These are phyloP conservation scores for Aricia agestis DNA, from an alignment of 1,140 invertebrate species.

Conservation along the genomic window DNA sequence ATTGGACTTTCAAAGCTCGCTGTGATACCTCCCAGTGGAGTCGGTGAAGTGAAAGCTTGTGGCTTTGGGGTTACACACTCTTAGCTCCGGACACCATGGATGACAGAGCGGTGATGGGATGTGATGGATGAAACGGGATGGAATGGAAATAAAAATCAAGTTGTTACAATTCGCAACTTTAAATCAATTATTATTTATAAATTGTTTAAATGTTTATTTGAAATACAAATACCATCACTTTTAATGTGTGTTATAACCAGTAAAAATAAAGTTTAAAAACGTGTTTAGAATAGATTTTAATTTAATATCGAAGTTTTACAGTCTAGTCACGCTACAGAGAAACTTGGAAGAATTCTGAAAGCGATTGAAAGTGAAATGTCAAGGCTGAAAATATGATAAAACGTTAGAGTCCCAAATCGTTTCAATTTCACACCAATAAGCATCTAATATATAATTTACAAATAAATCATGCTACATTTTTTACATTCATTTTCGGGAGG, in stretches of 20 bases:
- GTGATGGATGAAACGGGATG: slow-evolving; percentile 23
- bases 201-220: not conserved
- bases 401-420: slow-evolving; percentile 27
- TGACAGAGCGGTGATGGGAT: slow-evolving; percentile 8
- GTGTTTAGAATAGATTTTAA: too few relatives aligned
- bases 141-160: not conserved
- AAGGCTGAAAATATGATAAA: slow-evolving; percentile 17
- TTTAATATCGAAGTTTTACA: too few relatives aligned
- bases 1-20: slow-evolving; percentile 64
- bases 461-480: not conserved
- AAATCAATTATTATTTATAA: not conserved
- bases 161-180: not conserved
- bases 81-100: slow-evolving; percentile 30
- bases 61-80: slow-evolving; percentile 44
- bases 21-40: slow-evolving; percentile 33
- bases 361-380: slow-evolving; percentile 24
- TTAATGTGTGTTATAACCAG: not conserved
- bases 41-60: slow-evolving; percentile 59
- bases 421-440: not conserved
- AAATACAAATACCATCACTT: not conserved
- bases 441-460: slow-evolving; percentile 5
- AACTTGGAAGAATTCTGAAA: not conserved
- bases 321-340: not conserved
- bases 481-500: not conserved
- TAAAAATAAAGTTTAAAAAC: too few relatives aligned